These are phyloP conservation scores for Parotia lawesii DNA, from an alignment of 2,113 vertebrate genomes.

Conservation along the genomic window DNA sequence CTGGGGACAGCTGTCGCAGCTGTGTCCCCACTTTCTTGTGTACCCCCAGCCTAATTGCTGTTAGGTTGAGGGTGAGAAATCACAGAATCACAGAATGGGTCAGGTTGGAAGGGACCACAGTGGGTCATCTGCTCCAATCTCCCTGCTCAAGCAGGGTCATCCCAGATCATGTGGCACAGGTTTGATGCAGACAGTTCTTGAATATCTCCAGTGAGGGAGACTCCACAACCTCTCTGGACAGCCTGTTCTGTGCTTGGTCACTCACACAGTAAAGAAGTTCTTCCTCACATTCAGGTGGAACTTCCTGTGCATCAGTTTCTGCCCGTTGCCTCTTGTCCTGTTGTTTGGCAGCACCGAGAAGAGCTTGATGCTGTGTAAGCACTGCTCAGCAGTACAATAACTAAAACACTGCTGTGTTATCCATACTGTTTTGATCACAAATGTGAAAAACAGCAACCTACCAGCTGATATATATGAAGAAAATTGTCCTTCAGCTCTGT, in stretches of 20 bases:
- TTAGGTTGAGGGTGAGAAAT: neutral
- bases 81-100: neutral
- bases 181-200: neutral
- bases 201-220: too few species aligned
- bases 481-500: neutral
- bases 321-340: accelerated
- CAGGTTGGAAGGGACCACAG: neutral
- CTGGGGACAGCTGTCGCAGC: accelerated
- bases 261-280: neutral
- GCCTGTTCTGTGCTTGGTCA: accelerated
- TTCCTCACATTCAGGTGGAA: neutral
- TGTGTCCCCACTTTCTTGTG: neutral
- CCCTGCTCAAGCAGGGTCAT: neutral
- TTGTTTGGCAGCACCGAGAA: neutral
- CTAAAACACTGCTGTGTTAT: neutral
- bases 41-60: neutral
- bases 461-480: neutral
- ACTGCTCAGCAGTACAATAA: neutral
- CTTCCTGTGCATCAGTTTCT: neutral
- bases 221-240: neutral
- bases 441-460: neutral
- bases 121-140: neutral
- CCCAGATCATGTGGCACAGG: neutral
- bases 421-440: neutral
- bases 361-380: neutral